Base-by-base conservation (phyloP, 1,140 invertebrate species). In the Heterodera carotae region DNA sequence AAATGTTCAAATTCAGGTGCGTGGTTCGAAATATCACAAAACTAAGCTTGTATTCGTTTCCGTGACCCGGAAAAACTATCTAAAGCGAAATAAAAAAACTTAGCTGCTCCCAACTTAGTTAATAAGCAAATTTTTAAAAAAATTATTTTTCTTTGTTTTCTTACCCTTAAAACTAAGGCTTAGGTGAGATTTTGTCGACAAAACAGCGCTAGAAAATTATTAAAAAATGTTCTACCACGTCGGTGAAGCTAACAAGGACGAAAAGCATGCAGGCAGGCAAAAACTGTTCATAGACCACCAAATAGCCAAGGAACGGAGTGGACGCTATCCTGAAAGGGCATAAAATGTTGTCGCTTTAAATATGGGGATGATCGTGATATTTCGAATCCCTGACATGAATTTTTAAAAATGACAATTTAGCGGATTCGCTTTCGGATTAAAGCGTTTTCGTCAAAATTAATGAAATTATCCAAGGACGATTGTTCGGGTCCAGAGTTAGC, bases 271-370 rank as follows among this genome's bases (percentile, higher is more conserved):
- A 90, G 12, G 93, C 93, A 62, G 91, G 87, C 29, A 90, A 86
- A 89, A 92, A 97, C 79, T 93, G 90, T 64, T 92, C 91, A 83
- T 93, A 91, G 2, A 94, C 86, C 78, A 96, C 91, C 43, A 94
- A 89, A 89, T 94, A 94, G 48, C 93, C 93, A 64, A 98, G 89
- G 86, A 93, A 92, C n/a, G 96, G 96, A 5, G 95, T 93, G 69
- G 93, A 89, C 6, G 91, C 87, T 83, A 97, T 96, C 83, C 96
- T 81, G 22, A 79, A 81, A 12, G 78, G 69, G 48, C 4, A 53
- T 39, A 86, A 33, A 76, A n/a, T n/a, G n/a, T n/a, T n/a, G n/a
- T n/a, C n/a, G n/a, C n/a, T n/a, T n/a, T n/a, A n/a, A 64, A 70
- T 22, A 27, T 79, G 53, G 34, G 43, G 39, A 69, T 8, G 36